Evolutionary conservation across 2,888 invertebrate genomes (phyloP).

Genomic region (Hemicrepidius hirtus): DNA sequence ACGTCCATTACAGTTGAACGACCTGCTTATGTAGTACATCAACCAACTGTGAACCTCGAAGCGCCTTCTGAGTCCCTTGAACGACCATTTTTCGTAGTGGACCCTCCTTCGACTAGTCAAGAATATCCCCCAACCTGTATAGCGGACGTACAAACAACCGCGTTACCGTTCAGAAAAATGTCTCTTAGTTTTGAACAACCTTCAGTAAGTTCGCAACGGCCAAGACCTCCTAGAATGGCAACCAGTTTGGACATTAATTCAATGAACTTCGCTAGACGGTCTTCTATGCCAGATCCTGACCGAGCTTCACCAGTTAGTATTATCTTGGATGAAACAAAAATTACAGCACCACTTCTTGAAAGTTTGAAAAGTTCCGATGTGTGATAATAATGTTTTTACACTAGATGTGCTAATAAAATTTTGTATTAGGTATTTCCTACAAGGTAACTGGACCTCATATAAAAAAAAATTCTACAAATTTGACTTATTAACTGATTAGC

Average conservation of each 20-base stretch:
- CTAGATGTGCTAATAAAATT: not conserved
- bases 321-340: conserved; percentile 67
- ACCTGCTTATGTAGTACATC: conserved; percentile 56
- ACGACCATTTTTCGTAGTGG: conserved; percentile 56
- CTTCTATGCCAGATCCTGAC: conserved; percentile 62
- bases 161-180: conserved; percentile 61
- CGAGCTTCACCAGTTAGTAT: conserved; percentile 62
- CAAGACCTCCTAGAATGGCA: conserved; percentile 66
- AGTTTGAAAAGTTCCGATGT: conserved; percentile 70
- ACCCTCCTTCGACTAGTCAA: conserved; percentile 51
- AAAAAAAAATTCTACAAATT: too few relatives aligned
- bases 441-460: not conserved
- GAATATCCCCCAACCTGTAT: conserved; percentile 47
- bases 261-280: conserved; percentile 61
- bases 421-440: not conserved
- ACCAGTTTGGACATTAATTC: conserved; percentile 65
- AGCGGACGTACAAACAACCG: conserved; percentile 41
- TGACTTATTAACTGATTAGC: too few relatives aligned
- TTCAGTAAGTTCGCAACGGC: conserved; percentile 56
- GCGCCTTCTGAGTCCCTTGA: conserved; percentile 56
- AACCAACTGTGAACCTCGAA: conserved; percentile 54
- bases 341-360: conserved; percentile 68
- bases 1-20: conserved; percentile 63
- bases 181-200: conserved; percentile 69
- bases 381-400: conserved; percentile 58